Evolutionary conservation across 2,797 vertebrate genomes (phyloP), one percentile per base, ranked within the genome.

Genomic region (Gouania willdenowi): DNA sequence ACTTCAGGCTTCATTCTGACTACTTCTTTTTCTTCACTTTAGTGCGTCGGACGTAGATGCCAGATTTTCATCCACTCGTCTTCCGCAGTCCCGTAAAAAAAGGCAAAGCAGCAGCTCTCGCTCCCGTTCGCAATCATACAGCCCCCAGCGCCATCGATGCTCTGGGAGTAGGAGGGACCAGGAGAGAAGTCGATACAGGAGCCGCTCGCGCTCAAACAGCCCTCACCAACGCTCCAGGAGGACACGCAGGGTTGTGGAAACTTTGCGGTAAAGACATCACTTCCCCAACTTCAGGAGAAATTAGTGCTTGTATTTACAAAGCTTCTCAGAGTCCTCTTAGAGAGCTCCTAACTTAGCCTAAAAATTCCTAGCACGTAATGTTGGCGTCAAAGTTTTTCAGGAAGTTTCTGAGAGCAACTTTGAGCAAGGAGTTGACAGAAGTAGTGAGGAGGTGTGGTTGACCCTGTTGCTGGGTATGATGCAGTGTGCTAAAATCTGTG

Each of bases 171-270:
- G 6, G 1, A 6, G 31, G 12, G 15, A 3, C 5, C 12, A 7
- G 13, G 13, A 13, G 18, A 18, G 30, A 11, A 15, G 4, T 4
- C 16, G 7, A 7, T 14, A 28, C 3, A 12, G 13, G 5, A 59
- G 31, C 5, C 15, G 31, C 4, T 66, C 67, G 4, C 83, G 78
- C 18, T 92, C 88, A 0, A 49, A 71, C 0, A 87, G 88, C 24
- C 90, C 89, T 0, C 80, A 78, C 1, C 18, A 17, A 11, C 34
- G 12, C 7, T 45, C 46, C 19, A 71, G 63, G 63, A 7, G 30
- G 8, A 6, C 4, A 10, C 41, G 6, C 52, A 74, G 80, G 81
- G 84, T 9, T 36, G 41, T 41, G 1, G 7, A 2, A 26, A 6
- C 6, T n/a, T n/a, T n/a, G n/a, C n/a, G n/a, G n/a, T n/a, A n/a